A percentile compares a stretch with the other conserved stretches of the same genome.
These are phyloP conservation scores for Mactra quadrangularis DNA, from an alignment of 1,140 invertebrate genomes.

Conservation along the genomic window DNA sequence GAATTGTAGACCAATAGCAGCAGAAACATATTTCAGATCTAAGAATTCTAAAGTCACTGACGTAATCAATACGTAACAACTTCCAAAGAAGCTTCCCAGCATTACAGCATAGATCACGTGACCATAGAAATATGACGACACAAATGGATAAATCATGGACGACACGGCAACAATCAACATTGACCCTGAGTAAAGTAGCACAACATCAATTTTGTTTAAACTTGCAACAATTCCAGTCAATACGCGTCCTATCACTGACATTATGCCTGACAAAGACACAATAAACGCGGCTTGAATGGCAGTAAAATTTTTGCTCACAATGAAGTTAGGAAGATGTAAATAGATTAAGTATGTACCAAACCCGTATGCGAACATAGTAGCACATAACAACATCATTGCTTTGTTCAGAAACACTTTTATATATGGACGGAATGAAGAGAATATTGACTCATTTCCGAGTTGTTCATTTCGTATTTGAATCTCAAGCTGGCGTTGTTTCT, in stretches of 20 bases:
- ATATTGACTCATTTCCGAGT: too few relatives aligned
- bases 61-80: constrained; percentile 20
- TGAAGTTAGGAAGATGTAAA: constrained; percentile 10
- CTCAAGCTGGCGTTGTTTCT: not conserved
- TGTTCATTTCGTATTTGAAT: not conserved
- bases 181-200: not conserved
- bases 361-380: constrained; percentile 11
- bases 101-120: constrained; percentile 9
- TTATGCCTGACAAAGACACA: constrained; percentile 1
- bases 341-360: not conserved
- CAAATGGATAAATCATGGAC: constrained; percentile 4
- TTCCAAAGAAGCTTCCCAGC: constrained; percentile 21
- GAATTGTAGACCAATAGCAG: constrained; percentile 24
- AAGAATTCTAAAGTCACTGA: constrained; percentile 16
- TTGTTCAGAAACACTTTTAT: constrained; percentile 3
- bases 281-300: constrained; percentile 10
- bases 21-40: constrained; percentile 9
- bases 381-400: constrained; percentile 19
- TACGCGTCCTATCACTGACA: constrained; percentile 9
- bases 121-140: not conserved
- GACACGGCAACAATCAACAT: not conserved
- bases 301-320: constrained; percentile 15
- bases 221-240: constrained; percentile 1
- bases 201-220: not conserved
- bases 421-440: not conserved